Evolutionary conservation across 2,888 invertebrate species (phyloP).

Genomic region (Ochropacha duplaris): DNA sequence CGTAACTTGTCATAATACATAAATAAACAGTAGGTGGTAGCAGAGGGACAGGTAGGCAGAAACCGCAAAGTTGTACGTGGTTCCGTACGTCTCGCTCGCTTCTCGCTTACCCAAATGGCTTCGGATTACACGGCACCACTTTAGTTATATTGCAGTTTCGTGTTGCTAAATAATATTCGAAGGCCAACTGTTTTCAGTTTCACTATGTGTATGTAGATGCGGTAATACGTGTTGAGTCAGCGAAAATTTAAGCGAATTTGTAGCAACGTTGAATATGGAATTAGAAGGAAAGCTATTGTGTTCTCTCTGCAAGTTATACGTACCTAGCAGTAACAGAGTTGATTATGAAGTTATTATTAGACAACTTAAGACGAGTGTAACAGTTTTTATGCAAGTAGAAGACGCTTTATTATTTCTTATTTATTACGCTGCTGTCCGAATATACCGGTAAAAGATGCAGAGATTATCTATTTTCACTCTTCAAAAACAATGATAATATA

Average conservation of each 20-base stretch:
- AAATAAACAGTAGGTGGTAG: slow-evolving; percentile 12
- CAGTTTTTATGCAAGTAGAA: no score
- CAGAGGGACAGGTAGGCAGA: slow-evolving; percentile 10
- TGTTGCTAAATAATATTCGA: slow-evolving; percentile 3
- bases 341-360: not conserved
- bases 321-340: not conserved
- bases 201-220: not conserved
- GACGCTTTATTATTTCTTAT: no score
- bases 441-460: no score
- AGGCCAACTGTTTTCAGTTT: not conserved
- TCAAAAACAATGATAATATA: no score
- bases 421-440: no score
- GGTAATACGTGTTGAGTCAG: not conserved
- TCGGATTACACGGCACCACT: slow-evolving; percentile 2
- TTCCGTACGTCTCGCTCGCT: not conserved
- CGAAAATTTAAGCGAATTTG: not conserved
- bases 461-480: no score
- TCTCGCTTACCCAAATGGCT: slow-evolving; percentile 1
- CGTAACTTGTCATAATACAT: slow-evolving; percentile 9
- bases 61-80: slow-evolving; percentile 7
- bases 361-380: no score
- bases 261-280: not conserved
- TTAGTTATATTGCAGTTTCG: slow-evolving; percentile 6
- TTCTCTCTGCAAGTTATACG: not conserved
- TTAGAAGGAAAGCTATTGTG: not conserved